These are phyloP conservation scores for Phodopus roborovskii DNA, from an alignment of 2,113 vertebrate species.

Conservation along the genomic window DNA sequence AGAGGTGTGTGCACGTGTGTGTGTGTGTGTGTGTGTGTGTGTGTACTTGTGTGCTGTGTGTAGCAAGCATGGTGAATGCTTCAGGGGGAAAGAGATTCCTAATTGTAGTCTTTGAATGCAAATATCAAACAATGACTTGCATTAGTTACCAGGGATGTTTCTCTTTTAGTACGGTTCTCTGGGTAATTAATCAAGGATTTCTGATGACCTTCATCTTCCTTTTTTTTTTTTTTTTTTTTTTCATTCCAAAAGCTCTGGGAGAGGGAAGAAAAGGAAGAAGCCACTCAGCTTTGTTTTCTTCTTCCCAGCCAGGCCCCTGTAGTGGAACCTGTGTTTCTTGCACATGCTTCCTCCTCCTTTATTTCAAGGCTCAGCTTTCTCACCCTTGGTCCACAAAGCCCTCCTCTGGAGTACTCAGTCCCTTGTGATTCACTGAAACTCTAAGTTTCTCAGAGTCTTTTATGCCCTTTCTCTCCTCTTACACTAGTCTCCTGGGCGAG, in stretches of 20 bases:
- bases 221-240: neutral
- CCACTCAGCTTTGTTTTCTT: neutral
- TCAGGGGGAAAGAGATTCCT: neutral
- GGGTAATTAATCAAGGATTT: slow-evolving; percentile 33
- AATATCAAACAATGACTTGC: neutral
- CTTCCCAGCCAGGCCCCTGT: neutral
- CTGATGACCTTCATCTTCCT: slow-evolving; percentile 34
- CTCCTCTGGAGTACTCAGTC: neutral
- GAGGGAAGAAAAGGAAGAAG: neutral
- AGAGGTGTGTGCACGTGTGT: neutral
- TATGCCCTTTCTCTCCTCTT: neutral
- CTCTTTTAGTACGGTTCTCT: neutral
- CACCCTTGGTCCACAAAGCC: neutral
- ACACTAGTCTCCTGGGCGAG: neutral
- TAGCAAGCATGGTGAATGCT: neutral
- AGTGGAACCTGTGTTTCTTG: neutral
- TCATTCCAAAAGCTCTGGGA: neutral
- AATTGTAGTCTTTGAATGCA: slow-evolving; percentile 35
- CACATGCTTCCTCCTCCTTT: neutral
- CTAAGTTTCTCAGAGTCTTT: neutral
- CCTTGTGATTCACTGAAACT: neutral
- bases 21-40: neutral
- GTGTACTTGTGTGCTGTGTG: neutral
- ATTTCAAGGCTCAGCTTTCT: neutral
- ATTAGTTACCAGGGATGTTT: neutral